These are phyloP conservation scores for Peromyscus attwateri DNA, from an alignment of 2,797 vertebrate species.

Conservation along the genomic window DNA sequence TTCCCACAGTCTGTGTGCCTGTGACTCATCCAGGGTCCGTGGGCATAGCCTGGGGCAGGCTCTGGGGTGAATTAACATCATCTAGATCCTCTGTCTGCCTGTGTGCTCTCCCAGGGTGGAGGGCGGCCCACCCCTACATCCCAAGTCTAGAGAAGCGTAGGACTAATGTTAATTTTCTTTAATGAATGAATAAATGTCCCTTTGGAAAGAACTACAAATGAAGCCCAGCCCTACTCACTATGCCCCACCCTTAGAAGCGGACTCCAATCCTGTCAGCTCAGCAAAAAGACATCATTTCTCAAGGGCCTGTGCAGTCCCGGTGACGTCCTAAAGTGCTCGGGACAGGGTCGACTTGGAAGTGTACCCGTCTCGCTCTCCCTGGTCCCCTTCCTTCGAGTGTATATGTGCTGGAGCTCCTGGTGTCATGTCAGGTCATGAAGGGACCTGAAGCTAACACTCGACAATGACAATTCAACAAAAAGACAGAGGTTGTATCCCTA, in stretches of 20 bases:
- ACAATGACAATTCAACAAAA: neutral
- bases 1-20: neutral
- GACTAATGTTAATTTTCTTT: neutral
- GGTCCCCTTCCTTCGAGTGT: neutral
- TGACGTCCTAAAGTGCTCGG: neutral
- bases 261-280: neutral
- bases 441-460: neutral
- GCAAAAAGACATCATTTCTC: neutral
- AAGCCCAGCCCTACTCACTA: neutral
- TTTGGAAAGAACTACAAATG: constrained; percentile 1
- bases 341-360: neutral
- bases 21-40: neutral
- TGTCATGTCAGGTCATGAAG: neutral
- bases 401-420: neutral
- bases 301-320: neutral
- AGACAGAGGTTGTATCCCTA: neutral
- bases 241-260: neutral
- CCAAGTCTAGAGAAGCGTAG: neutral
- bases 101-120: neutral
- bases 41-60: neutral
- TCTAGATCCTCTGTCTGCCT: neutral
- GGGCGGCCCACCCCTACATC: neutral
- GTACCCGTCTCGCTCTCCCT: neutral
- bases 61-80: neutral
- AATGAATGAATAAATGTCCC: neutral